phyloP scores from a whole-genome alignment of 35 echinoderm and acorn worm genomes.

The Eucidaris tribuloides region DNA sequence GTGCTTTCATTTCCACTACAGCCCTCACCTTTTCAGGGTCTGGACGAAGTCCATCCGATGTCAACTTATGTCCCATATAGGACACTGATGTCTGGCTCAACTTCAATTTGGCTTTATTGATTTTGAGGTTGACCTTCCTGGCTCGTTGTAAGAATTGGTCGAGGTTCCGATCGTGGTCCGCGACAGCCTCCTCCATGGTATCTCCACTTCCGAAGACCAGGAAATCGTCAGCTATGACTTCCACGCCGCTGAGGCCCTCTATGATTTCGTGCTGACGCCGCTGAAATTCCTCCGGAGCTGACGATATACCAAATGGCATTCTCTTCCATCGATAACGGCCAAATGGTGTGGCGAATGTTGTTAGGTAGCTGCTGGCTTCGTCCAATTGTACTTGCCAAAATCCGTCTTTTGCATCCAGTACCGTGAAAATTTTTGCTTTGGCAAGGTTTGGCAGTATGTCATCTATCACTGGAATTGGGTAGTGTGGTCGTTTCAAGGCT shows the following conservation, averaged over 20 bases:
- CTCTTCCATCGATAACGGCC: conserved; percentile 40
- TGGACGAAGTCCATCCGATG: conserved; percentile 7
- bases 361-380: conserved; percentile 47
- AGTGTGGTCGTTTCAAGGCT: conserved; percentile 31
- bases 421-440: conserved; percentile 23
- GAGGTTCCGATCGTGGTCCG: conserved; percentile 45
- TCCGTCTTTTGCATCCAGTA: conserved; percentile 31
- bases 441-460: conserved; percentile 29
- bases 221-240: conserved; percentile 60
- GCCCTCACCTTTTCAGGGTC: conserved; percentile 44
- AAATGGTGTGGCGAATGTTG: conserved; percentile 52
- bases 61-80: conserved; percentile 61
- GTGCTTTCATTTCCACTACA: conserved; percentile 32
- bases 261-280: conserved; percentile 34
- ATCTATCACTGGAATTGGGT: conserved; percentile 33
- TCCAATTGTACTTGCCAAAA: conserved; percentile 64
- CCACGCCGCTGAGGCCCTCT: conserved; percentile 31
- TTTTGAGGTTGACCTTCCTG: conserved; percentile 54
- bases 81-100: conserved; percentile 46
- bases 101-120: conserved; percentile 51
- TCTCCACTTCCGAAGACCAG: conserved; percentile 34
- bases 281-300: conserved; percentile 52
- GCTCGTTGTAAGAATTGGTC: conserved; percentile 28
- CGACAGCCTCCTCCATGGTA: background rate
- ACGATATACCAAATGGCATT: conserved; percentile 59